phyloP scores from a whole-genome alignment of 2,888 invertebrate species.

The Candidula unifasciata region DNA sequence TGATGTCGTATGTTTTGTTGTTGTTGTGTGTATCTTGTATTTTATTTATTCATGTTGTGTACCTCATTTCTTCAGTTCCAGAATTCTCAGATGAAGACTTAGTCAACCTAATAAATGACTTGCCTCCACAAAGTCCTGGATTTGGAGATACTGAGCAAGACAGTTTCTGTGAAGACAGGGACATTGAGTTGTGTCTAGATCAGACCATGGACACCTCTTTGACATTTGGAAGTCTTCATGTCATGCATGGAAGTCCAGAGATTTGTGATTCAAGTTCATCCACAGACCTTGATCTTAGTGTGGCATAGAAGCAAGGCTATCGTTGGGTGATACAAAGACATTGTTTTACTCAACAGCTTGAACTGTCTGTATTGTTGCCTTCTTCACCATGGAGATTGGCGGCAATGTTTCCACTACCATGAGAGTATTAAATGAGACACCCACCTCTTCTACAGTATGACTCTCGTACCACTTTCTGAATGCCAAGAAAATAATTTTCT shows the following conservation, averaged over 20 bases:
- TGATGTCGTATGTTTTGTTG: no score
- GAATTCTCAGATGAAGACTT: constrained; percentile 28
- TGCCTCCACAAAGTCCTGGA: constrained; percentile 17
- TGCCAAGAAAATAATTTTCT: neutral
- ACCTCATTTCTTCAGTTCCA: neutral
- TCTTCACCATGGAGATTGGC: no score
- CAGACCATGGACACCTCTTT: constrained; percentile 22
- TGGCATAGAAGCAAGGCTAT: neutral
- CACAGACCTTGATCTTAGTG: neutral
- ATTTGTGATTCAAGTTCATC: neutral
- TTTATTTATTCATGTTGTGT: neutral
- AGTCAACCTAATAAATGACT: constrained; percentile 6
- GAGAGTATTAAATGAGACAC: no score
- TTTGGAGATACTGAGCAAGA: neutral
- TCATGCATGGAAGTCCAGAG: constrained; percentile 29
- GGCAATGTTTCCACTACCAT: no score
- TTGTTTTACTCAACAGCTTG: neutral
- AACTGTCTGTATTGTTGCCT: no score
- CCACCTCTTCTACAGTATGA: no score
- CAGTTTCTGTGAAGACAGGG: neutral
- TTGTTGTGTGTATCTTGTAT: no score
- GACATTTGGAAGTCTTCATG: constrained; percentile 31
- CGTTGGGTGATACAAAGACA: neutral
- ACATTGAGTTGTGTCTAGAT: neutral
- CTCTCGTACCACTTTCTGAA: no score